phyloP scores from a whole-genome alignment of 2,797 vertebrate genomes.

The Cetoscarus ocellatus region DNA sequence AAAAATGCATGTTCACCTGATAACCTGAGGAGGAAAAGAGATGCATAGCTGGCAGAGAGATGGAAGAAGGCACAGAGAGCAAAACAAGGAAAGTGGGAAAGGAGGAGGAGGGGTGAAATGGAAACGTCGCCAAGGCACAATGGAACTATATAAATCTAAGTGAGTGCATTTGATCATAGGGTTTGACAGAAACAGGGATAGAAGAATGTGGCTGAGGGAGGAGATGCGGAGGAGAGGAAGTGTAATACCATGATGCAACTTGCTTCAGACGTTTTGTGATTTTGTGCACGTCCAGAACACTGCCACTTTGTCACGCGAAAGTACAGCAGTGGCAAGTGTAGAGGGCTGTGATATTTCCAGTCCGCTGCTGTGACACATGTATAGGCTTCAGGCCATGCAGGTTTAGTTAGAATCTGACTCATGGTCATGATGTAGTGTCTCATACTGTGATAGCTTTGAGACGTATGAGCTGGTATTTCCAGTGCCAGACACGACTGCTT shows the following conservation, averaged over 20 bases:
- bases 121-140: constrained; percentile 60
- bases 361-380: constrained; percentile 74
- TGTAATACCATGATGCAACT: constrained; percentile 64
- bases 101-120: constrained; percentile 43
- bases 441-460: constrained; percentile 76
- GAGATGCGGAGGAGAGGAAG: constrained; percentile 50
- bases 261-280: constrained; percentile 69
- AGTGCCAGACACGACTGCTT: constrained; percentile 60
- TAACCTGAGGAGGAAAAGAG: constrained; percentile 18
- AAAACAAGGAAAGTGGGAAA: constrained; percentile 3
- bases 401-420: constrained; percentile 82
- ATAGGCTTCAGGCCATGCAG: constrained; percentile 76
- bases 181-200: constrained; percentile 69
- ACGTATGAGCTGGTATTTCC: constrained; percentile 78
- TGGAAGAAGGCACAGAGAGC: constrained; percentile 23
- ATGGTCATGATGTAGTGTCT: constrained; percentile 81
- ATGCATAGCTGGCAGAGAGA: constrained; percentile 40
- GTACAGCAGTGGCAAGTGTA: constrained; percentile 71
- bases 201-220: constrained; percentile 38
- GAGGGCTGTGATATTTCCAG: constrained; percentile 75
- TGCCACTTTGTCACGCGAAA: constrained; percentile 77
- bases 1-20: constrained; percentile 61
- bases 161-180: constrained; percentile 72
- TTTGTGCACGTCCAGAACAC: constrained; percentile 73
- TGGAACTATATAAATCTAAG: constrained; percentile 76